Percentiles rank a stretch among this genome's conserved stretches.
phyloP scores from a whole-genome alignment of 2,797 vertebrate genomes.

The Schizopygopsis malacanthus region DNA sequence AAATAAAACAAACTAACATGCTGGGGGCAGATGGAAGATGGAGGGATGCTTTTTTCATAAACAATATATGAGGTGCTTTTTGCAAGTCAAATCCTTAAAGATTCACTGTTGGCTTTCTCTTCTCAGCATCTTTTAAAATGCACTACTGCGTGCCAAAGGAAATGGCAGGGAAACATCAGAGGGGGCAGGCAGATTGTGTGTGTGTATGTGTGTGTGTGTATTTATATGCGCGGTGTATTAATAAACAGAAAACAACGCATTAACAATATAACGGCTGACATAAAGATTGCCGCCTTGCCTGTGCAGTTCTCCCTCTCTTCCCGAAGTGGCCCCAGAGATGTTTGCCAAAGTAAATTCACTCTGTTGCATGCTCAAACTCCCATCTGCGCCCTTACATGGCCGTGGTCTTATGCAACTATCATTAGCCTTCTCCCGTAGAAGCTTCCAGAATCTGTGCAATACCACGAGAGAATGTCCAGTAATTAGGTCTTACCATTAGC shows the following conservation, averaged over 20 bases:
- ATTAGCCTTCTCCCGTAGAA: conserved; percentile 43
- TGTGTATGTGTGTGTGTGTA: conserved; percentile 13
- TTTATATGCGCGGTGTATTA: conserved; percentile 50
- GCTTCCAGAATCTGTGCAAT: conserved; percentile 62
- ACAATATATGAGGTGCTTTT: conserved; percentile 99
- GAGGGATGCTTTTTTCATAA: conserved; percentile 83
- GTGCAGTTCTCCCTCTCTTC: conserved; percentile 48
- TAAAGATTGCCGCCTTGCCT: conserved; percentile 58
- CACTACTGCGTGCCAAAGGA: conserved; percentile 60
- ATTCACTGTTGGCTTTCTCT: conserved; percentile 71
- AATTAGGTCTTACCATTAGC: conserved; percentile 72
- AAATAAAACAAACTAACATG: conserved; percentile 84
- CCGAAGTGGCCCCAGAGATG: conserved; percentile 56
- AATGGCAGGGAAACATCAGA: conserved; percentile 63
- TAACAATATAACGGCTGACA: conserved; percentile 70
- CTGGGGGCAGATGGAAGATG: conserved; percentile 74
- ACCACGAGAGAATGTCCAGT: conserved; percentile 67
- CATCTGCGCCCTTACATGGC: conserved; percentile 44
- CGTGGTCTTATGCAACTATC: conserved; percentile 35
- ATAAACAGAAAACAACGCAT: conserved; percentile 72
- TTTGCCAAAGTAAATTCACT: conserved; percentile 58
- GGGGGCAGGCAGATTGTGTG: conserved; percentile 24
- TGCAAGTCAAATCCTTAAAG: conserved; percentile 96
- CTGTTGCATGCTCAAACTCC: conserved; percentile 35
- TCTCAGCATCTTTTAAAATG: conserved; percentile 73